phyloP scores from a whole-genome alignment of 2,888 invertebrate species.

The Enoplolaimus lenunculus region DNA sequence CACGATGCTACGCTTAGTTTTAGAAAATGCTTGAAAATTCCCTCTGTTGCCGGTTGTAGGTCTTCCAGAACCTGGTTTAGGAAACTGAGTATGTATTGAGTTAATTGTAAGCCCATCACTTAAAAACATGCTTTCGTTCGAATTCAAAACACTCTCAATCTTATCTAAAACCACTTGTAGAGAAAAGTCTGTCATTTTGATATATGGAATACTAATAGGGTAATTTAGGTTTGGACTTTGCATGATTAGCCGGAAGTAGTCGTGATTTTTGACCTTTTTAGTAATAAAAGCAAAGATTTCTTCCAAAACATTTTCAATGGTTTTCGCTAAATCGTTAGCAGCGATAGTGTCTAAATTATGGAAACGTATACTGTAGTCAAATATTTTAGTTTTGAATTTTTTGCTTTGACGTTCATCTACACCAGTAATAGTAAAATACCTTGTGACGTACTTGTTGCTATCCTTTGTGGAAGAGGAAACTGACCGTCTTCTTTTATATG shows the following conservation, averaged over 20 bases:
- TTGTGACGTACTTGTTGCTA: not conserved
- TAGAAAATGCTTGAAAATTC: too few species aligned
- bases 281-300: not conserved
- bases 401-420: not conserved
- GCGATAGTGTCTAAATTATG: not conserved
- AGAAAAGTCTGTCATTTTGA: not conserved
- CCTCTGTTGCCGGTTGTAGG: not conserved
- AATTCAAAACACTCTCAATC: not conserved
- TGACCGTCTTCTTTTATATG: too few species aligned
- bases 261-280: not conserved
- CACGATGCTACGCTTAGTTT: conserved; percentile 1
- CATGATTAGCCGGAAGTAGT: not conserved
- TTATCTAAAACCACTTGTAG: not conserved
- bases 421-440: not conserved
- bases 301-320: not conserved
- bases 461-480: not conserved
- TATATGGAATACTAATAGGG: not conserved
- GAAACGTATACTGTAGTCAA: not conserved
- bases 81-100: not conserved
- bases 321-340: not conserved
- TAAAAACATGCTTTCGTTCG: not conserved
- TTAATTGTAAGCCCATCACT: not conserved
- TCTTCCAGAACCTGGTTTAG: not conserved
- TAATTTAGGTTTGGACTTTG: conserved; percentile 8
- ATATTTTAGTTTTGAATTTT: too few species aligned